A percentile compares a stretch with the other conserved stretches of the same genome.
These are phyloP conservation scores for Drosophila peninsularis DNA, from an alignment of 2,888 invertebrate species.

Conservation along the genomic window DNA sequence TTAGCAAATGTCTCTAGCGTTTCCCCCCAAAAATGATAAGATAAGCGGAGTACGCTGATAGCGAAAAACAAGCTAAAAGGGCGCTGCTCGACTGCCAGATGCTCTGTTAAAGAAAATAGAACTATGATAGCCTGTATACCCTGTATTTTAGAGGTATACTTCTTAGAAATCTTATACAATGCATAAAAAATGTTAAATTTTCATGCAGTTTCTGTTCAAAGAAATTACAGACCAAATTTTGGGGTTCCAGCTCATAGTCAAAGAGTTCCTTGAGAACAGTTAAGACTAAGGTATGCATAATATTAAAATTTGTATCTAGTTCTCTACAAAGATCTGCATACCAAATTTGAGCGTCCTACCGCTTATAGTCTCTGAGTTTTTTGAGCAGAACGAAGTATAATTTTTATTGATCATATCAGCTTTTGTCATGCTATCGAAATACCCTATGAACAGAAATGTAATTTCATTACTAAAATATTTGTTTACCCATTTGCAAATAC, in stretches of 20 bases:
- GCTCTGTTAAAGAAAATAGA: not conserved
- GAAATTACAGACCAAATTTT: not conserved
- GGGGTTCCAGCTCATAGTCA: not conserved
- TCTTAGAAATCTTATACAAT: not conserved
- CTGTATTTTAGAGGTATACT: not conserved
- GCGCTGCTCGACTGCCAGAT: not conserved
- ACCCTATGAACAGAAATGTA: not conserved
- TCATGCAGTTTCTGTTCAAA: not conserved
- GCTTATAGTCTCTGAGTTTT: not conserved
- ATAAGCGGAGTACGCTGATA: conserved; percentile 50
- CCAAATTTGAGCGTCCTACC: not conserved
- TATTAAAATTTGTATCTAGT: not conserved
- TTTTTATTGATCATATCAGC: not conserved
- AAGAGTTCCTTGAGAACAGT: not conserved
- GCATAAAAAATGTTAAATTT: not conserved
- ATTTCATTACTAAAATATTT: conserved; percentile 18
- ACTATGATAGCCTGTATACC: not conserved
- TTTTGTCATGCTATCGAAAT: conserved; percentile 1
- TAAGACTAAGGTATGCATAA: not conserved
- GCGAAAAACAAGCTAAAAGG: not conserved
- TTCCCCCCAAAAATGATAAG: conserved; percentile 56
- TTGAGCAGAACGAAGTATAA: not conserved
- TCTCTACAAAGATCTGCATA: not conserved
- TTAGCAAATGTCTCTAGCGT: conserved; percentile 70
- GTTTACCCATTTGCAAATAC: conserved; percentile 32